phyloP scores from a whole-genome alignment of 2,888 invertebrate species.

The Magallana nippona region DNA sequence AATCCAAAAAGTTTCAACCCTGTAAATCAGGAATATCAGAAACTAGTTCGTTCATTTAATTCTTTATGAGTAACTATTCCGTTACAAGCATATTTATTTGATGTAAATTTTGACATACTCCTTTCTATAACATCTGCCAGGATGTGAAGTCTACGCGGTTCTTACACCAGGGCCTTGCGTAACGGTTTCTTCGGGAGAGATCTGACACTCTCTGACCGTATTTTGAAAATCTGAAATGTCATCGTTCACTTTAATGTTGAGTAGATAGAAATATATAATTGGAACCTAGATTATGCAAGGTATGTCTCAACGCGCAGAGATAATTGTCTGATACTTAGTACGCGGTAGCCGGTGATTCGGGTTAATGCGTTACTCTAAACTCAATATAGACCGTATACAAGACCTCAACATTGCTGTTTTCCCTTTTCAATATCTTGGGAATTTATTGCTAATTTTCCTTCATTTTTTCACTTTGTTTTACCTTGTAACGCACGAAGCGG shows the following conservation, averaged over 20 bases:
- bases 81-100: neutral
- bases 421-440: neutral
- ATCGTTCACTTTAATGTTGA: constrained; percentile 22
- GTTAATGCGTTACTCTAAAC: neutral
- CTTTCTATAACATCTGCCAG: too few species aligned
- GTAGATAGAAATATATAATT: constrained; percentile 2
- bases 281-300: constrained; percentile 19
- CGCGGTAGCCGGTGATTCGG: neutral
- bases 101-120: neutral
- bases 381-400: neutral
- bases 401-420: neutral
- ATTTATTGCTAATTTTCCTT: neutral
- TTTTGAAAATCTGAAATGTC: constrained; percentile 18
- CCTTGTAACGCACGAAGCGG: too few species aligned
- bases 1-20: neutral
- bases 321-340: neutral
- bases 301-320: constrained; percentile 12
- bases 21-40: too few species aligned
- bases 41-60: too few species aligned
- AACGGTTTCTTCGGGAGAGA: neutral
- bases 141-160: neutral
- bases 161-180: neutral
- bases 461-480: neutral
- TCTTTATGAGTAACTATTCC: too few species aligned
- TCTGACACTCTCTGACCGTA: constrained; percentile 2